Base-by-base conservation (phyloP, 2,888 invertebrate genomes). In the Formica aserva region DNA sequence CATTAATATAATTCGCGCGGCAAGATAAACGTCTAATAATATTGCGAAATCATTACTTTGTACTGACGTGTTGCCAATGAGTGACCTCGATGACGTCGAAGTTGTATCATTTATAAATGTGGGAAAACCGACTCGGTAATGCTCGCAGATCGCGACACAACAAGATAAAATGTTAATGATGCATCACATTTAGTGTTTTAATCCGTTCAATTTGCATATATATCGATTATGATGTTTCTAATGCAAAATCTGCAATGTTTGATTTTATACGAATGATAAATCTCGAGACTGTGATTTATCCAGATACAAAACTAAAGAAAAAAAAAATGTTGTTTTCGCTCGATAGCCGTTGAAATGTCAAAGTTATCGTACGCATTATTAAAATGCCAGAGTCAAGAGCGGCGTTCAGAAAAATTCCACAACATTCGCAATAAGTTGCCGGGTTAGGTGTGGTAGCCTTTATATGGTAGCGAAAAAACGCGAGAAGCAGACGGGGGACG, bases 1-100 rank as follows among this genome's bases (percentile, higher is more conserved):
- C 82, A 66, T 91, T 89, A 83, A 87, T 90, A 87, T 52, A 52
- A 52, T 90, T 88, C 87, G 77, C 45, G 57, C 57, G 57, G 63
- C 62, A 41, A 85, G 86, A 92, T 91, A 83, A 78, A 69, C 75
- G 82, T 83, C 62, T 38, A 83, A 83, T 72, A 67, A 77, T 52
- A 71, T 86, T 87, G 66, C 84, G 78, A 85, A 80, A 86, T 76
- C 63, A 74, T 75, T 67, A 66, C 26, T 35, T 22, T 62, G 45
- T 62, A 35, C 32, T 32, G 65, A 80, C 76, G 57, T 72, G 57
- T 41, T 22, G 45, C 60, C 29, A 67, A 66, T 67, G 32, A 11
- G 72, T 45, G 78, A 45, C 60, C 78, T 62, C 72, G 35, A 48
- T 72, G 45, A 60, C 71, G 78, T 26, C 18, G 11, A 45, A 57